Evolutionary conservation across 2,113 vertebrate species (phyloP), one percentile per base, ranked within the genome.

Genomic region (Gallinago media): DNA sequence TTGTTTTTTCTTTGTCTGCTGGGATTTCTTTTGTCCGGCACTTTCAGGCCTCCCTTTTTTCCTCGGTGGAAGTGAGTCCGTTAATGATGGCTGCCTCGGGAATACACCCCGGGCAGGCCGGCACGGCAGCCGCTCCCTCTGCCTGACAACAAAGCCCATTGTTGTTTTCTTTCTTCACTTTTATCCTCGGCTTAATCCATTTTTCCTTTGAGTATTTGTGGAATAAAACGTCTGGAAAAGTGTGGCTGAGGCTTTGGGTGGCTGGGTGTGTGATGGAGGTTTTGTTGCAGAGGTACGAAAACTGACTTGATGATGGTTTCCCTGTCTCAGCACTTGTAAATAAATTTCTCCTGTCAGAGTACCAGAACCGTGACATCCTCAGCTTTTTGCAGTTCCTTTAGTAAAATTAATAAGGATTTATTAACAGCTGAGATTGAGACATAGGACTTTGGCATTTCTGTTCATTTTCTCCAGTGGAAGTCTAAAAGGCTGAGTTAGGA

Each of bases 1-100:
- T 99, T 99, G 99, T 99, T 99, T 99, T 99, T 98, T 95, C 98
- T 99, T 98, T 96, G 98, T 99, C 99, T 99, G 97, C 92, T 97
- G 99, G 99, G 99, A 99, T 98, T 98, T 98, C 97, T 98, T 98
- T 98, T 98, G 98, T 99, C 98, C 97, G 96, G 98, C 97, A 50
- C 97, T 98, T 98, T 98, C 97, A 98, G 98, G 97, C 98, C 98
- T 97, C 97, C 96, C 92, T 91, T 96, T 96, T 97, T 96, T 95
- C 94, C 94, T 94, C 25, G 82, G 95, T 99, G 98, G 98, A 99
- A 99, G 98, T 97, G 97, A 98, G 98, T 97, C 97, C 81, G 97
- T 99, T 98, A 98, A 97, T 98, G 98, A 99, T 98, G 98, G 97
- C 97, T 78, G 97, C 82, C 98, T 96, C 93, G 99, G 98, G 99